Conservation (phyloP, 23 tunicate genomes). For the Clavelina lepadiformis region DNA sequence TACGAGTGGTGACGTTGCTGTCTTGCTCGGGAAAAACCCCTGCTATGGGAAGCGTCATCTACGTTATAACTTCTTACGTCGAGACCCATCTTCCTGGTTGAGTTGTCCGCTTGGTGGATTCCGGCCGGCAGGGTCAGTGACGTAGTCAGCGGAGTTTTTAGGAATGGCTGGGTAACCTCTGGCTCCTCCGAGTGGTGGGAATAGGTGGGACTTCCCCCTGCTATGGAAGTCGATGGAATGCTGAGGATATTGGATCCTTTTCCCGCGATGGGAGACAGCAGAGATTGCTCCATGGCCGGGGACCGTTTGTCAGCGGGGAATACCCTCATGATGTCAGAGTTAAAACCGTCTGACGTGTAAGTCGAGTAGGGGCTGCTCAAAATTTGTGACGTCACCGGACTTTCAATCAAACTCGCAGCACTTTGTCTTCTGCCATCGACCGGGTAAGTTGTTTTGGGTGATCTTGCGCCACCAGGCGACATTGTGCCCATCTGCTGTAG, state of each 20-base stretch:
- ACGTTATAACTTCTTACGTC: background rate
- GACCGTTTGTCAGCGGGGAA: slow-evolving; percentile 1
- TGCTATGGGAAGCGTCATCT: background rate
- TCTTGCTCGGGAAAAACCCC: slow-evolving; percentile 3
- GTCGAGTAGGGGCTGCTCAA: background rate
- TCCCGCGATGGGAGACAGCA: slow-evolving; percentile 25
- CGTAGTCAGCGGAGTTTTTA: slow-evolving; percentile 7
- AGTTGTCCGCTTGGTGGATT: slow-evolving; percentile 10
- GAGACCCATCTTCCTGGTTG: background rate
- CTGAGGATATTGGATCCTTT: slow-evolving; percentile 10
- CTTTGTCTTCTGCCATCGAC: slow-evolving; percentile 13
- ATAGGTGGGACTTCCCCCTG: slow-evolving; percentile 25
- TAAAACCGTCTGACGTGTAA: slow-evolving; percentile 10
- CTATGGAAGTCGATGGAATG: slow-evolving; percentile 17
- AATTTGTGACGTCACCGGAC: background rate
- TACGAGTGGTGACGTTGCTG: slow-evolving; percentile 46
- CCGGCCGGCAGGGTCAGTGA: background rate
- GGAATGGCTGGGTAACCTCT: background rate
- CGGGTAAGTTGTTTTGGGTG: slow-evolving; percentile 3
- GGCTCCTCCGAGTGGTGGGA: slow-evolving; percentile 28
- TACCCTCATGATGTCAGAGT: slow-evolving; percentile 7
- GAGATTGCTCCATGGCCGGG: slow-evolving; percentile 9
- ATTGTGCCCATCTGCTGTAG: slow-evolving; percentile 1
- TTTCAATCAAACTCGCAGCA: slow-evolving; percentile 18
- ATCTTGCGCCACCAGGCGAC: background rate